Evolutionary conservation across 2,888 invertebrate species (phyloP), one percentile per base, ranked within the genome.

Genomic region (Pseudoips prasinana): DNA sequence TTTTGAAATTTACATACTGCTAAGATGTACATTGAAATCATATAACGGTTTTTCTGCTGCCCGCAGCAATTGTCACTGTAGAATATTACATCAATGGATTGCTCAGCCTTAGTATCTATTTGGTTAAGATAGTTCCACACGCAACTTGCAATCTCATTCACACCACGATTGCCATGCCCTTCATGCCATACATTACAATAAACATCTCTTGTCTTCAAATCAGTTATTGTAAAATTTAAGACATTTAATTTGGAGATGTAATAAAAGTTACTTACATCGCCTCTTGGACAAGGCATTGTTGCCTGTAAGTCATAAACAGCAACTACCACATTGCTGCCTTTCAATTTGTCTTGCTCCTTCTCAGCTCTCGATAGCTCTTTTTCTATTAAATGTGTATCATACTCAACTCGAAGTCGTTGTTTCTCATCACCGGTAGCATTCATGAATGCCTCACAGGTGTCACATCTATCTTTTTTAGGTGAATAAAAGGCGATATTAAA

Each of bases 41-140:
- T 35, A 10, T 39, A 43, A 26, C 39, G 34, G 17, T 39, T 39
- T 35, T 39, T 43, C 18, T 43, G 39, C 6, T 43, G 39, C 11
- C 39, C 42, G 8, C 29, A 35, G 3, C 25, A 36, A 1, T 31
- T 36, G n/a, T n/a, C n/a, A n/a, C n/a, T n/a, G n/a, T n/a, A n/a
- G n/a, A n/a, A n/a, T n/a, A n/a, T n/a, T n/a, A 29, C 22, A 5
- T 37, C 37, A 25, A 28, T 22, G 20, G 20, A 6, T 1, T 14
- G 11, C n/a, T 23, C 4, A 11, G 29, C 33, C 28, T 33, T 28
- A 3, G 30, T 25, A 18, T 18, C 6, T 18, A 18, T 5, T 18
- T 18, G 3, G 3, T 18, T 18, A 5, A 18, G 11, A 11, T 10
- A 25, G n/a, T n/a, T n/a, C n/a, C n/a, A n/a, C n/a, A n/a, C n/a